Percentiles rank a stretch among this genome's conserved stretches.
phyloP scores from a whole-genome alignment of 2,888 invertebrate genomes.

The Heliconius ismenius region DNA sequence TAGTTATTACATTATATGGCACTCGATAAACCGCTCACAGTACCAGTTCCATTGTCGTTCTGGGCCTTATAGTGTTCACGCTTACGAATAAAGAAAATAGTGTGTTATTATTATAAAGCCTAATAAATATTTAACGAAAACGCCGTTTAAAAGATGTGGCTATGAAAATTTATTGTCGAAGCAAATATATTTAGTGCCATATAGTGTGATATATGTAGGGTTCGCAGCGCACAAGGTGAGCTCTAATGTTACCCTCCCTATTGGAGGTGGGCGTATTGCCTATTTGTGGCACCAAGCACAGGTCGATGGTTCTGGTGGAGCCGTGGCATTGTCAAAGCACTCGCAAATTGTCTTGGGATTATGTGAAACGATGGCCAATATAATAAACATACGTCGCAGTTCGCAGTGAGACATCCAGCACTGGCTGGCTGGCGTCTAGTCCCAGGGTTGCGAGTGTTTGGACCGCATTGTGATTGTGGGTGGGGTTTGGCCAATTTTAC shows the following conservation, averaged over 20 bases:
- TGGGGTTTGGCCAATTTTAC: slow-evolving; percentile 56
- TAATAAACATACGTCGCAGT: not conserved
- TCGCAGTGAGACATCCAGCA: not conserved
- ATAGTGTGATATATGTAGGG: slow-evolving; percentile 69
- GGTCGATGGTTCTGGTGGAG: slow-evolving; percentile 71
- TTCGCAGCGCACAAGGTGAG: slow-evolving; percentile 82
- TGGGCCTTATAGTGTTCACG: slow-evolving; percentile 25
- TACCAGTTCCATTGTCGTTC: slow-evolving; percentile 31
- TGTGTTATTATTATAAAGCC: slow-evolving; percentile 15
- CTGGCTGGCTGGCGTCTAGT: not conserved
- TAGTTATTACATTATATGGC: slow-evolving; percentile 73
- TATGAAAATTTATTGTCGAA: slow-evolving; percentile 35
- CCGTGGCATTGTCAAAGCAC: slow-evolving; percentile 62
- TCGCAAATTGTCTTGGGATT: slow-evolving; percentile 28
- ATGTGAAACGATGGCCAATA: not conserved
- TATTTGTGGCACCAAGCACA: slow-evolving; percentile 80
- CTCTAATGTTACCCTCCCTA: slow-evolving; percentile 81
- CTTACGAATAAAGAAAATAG: slow-evolving; percentile 2
- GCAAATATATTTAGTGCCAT: slow-evolving; percentile 56
- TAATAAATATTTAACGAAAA: slow-evolving; percentile 4
- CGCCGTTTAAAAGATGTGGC: slow-evolving; percentile 7
- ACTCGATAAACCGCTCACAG: slow-evolving; percentile 49
- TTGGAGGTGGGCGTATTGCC: slow-evolving; percentile 83
- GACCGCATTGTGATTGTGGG: slow-evolving; percentile 56
- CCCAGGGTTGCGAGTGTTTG: slow-evolving; percentile 46